Conservation (phyloP, 2,888 invertebrate species). For the Colostygia pectinataria region DNA sequence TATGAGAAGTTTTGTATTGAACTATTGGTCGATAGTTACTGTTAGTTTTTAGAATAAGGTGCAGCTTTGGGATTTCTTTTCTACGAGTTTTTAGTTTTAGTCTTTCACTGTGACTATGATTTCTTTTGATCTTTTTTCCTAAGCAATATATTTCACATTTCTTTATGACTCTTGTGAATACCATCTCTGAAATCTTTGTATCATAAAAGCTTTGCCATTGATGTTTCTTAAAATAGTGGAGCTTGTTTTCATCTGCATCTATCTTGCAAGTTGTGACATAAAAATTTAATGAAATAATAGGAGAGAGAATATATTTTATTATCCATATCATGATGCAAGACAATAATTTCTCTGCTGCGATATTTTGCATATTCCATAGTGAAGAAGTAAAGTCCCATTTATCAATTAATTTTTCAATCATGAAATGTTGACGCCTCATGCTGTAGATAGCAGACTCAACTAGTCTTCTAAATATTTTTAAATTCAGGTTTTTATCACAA, state of each 20-base stretch:
- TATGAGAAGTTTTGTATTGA: slow-evolving; percentile 56
- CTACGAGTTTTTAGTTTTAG: slow-evolving; percentile 47
- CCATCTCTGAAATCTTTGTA: slow-evolving; percentile 58
- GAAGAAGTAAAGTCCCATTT: slow-evolving; percentile 58
- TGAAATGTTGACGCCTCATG: slow-evolving; percentile 68
- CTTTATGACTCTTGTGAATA: slow-evolving; percentile 53
- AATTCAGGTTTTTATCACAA: slow-evolving; percentile 58
- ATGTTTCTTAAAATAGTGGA: slow-evolving; percentile 69
- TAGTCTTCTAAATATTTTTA: slow-evolving; percentile 56
- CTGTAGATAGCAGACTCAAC: slow-evolving; percentile 55
- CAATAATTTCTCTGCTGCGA: slow-evolving; percentile 41
- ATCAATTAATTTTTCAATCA: slow-evolving; percentile 43
- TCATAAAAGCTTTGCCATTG: slow-evolving; percentile 77
- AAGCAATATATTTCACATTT: slow-evolving; percentile 54
- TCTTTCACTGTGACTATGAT: slow-evolving; percentile 43
- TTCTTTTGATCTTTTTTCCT: slow-evolving; percentile 52
- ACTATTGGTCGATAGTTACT: slow-evolving; percentile 70
- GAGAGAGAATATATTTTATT: slow-evolving; percentile 56
- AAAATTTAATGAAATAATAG: slow-evolving; percentile 69
- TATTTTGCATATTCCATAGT: slow-evolving; percentile 49
- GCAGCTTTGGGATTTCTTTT: slow-evolving; percentile 65
- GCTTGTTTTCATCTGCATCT: slow-evolving; percentile 68
- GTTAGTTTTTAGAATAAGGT: slow-evolving; percentile 64
- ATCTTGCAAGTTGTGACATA: slow-evolving; percentile 72
- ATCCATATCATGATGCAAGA: slow-evolving; percentile 56